Base-by-base conservation (phyloP, 1,140 invertebrate species). In the Telenomus remus region DNA sequence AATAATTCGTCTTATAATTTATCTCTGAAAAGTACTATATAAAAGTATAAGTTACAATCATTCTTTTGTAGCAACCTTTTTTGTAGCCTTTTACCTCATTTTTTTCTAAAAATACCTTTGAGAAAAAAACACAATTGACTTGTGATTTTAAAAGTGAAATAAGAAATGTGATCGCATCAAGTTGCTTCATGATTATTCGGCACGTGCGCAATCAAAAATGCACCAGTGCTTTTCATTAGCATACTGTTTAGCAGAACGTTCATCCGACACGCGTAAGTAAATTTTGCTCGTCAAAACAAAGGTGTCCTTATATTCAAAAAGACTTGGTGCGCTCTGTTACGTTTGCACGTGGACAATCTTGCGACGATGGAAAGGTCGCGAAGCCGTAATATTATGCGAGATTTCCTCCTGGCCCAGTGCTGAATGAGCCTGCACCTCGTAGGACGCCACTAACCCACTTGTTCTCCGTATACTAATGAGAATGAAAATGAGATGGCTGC, bases 401-500 rank as follows among this genome's bases (percentile, higher is more conserved):
- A 84, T 84, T 84, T 80, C 77, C 78, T 79, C 66, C 66, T 78
- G 54, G 13, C 44, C 49, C 78, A 63, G 68, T 80, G 48, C 33
- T 59, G 81, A 82, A 81, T 79, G 65, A 65, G 78, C 76, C 43
- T 19, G 57, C 37, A 39, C 69, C 66, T 81, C 78, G 80, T 82
- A 82, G 79, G 78, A 84, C 83, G 83, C 80, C 71, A 79, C 80
- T 84, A 82, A 82, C 80, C 81, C 83, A 85, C 85, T 87, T 87
- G 82, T 85, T 85, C 80, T 79, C 76, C 70, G 81, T 86, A 85
- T 86, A 85, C 83, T 86, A 84, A 86, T 86, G 84, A 86, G 82
- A 79, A 84, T 86, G 85, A 86, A 86, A 86, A 87, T 86, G 81
- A 88, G 81, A 86, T 81, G 84, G 83, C 73, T 83, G 80, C 80